Percentiles rank a stretch among this genome's conserved stretches.
phyloP scores from a whole-genome alignment of 2,797 vertebrate genomes.

The Oophaga sylvatica region DNA sequence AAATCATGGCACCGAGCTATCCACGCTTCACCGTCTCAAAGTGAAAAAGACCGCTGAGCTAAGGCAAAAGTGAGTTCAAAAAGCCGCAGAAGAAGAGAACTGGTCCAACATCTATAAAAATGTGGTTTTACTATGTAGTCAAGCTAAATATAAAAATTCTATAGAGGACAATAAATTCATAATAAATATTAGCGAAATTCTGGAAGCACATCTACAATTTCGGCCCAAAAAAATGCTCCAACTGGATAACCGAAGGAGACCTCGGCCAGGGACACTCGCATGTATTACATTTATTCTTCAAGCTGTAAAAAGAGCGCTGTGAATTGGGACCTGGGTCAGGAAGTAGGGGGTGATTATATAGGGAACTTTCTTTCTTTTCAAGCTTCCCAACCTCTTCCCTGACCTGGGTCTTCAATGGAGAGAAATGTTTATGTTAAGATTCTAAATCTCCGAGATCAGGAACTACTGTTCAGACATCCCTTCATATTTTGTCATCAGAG shows the following conservation, averaged over 20 bases:
- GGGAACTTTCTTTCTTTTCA: not conserved
- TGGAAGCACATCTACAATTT: conserved; percentile 60
- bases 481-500: not conserved
- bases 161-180: conserved; percentile 69
- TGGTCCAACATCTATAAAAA: conserved; percentile 71
- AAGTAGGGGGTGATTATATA: conserved; percentile 22
- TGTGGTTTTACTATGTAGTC: conserved; percentile 70
- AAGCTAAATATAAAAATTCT: conserved; percentile 71
- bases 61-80: conserved; percentile 51
- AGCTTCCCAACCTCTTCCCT: not conserved
- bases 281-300: conserved; percentile 59
- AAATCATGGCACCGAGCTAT: conserved; percentile 13
- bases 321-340: conserved; percentile 58
- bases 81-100: conserved; percentile 64
- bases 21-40: conserved; percentile 26
- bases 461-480: not conserved
- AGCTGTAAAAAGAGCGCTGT: conserved; percentile 29
- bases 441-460: not conserved
- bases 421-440: conserved; percentile 19
- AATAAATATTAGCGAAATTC: conserved; percentile 69
- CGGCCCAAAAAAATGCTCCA: conserved; percentile 58
- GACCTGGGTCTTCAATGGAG: not conserved
- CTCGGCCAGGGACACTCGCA: conserved; percentile 40
- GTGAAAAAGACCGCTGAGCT: conserved; percentile 38
- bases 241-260: conserved; percentile 43